Conservation (phyloP, 2,888 invertebrate genomes). For the Acronicta alni region DNA sequence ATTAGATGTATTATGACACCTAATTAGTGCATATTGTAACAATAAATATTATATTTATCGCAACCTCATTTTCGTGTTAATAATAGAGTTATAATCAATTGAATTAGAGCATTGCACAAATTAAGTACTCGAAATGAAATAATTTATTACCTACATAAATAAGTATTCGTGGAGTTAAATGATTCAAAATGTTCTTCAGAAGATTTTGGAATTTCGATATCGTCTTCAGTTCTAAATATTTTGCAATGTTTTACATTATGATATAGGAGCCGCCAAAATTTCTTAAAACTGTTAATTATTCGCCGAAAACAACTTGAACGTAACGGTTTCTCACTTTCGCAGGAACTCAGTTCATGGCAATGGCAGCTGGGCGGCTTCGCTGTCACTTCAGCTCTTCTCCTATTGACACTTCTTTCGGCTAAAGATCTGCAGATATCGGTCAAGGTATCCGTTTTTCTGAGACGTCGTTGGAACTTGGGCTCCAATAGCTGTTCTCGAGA, state of each 20-base stretch:
- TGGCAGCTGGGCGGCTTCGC: constrained; percentile 78
- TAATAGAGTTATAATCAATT: constrained; percentile 33
- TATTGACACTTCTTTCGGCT: constrained; percentile 63
- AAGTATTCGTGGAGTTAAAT: constrained; percentile 63
- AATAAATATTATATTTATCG: constrained; percentile 40
- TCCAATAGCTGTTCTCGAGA: constrained; percentile 72
- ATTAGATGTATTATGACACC: constrained; percentile 19
- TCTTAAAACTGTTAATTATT: constrained; percentile 47
- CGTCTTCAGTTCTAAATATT: constrained; percentile 18
- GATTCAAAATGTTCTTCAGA: constrained; percentile 53
- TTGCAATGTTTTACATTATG: constrained; percentile 31
- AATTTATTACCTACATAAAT: constrained; percentile 81
- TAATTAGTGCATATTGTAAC: constrained; percentile 21
- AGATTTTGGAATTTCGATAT: constrained; percentile 20
- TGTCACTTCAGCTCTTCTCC: constrained; percentile 64
- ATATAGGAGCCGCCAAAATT: constrained; percentile 33
- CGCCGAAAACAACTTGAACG: constrained; percentile 55
- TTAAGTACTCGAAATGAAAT: constrained; percentile 42
- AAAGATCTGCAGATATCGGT: constrained; percentile 72
- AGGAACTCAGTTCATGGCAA: constrained; percentile 66
- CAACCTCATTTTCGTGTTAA: constrained; percentile 47
- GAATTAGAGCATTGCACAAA: constrained; percentile 28
- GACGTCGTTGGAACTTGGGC: constrained; percentile 75
- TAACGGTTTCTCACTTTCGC: constrained; percentile 56
- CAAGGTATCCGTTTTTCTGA: constrained; percentile 69